Evolutionary conservation across 1,140 invertebrate genomes (phyloP), one percentile per base, ranked within the genome.

Genomic region (Drosophila simulans): DNA sequence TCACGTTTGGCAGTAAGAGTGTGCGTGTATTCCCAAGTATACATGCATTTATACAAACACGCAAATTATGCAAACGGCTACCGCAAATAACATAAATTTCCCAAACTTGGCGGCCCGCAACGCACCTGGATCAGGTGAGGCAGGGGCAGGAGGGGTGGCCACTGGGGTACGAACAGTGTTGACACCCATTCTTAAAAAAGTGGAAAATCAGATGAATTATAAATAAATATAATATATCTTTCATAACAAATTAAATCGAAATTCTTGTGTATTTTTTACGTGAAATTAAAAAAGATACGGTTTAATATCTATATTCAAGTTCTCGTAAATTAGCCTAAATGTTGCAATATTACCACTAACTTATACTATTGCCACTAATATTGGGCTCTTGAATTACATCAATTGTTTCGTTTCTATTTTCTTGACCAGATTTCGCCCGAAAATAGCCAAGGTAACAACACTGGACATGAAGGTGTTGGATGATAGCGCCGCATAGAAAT

Each of bases 61-160:
- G 83, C 83, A 88, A 88, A 88, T 88, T 88, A 88, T 88, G 83
- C 83, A 88, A 88, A 89, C 83, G 83, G 84, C 84, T 60, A 88
- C 83, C 83, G 83, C 83, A 88, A 88, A 88, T 88, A 88, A 89
- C 83, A 88, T 88, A 88, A 88, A 88, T 88, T 88, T 88, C 79
- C 68, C 75, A 88, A 83, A 62, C 84, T 77, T 77, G 74, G 70
- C 83, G 83, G 79, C 70, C 76, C 59, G 62, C 78, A 85, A 88
- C 84, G 71, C 84, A 88, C 75, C 79, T 83, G 75, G 75, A 72
- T 35, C 22, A 27, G 54, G 46, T 15, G 22, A 34, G 4, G 37
- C n/a, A 22, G 22, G 35, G 5, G 22, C 7, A 31, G 7, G 55
- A 17, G 31, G n/a, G 2, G 35, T 15, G 22, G 12, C n/a, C 13